These are phyloP conservation scores for Willowsia nigromaculata DNA, from an alignment of 2,888 invertebrate genomes.

Conservation along the genomic window DNA sequence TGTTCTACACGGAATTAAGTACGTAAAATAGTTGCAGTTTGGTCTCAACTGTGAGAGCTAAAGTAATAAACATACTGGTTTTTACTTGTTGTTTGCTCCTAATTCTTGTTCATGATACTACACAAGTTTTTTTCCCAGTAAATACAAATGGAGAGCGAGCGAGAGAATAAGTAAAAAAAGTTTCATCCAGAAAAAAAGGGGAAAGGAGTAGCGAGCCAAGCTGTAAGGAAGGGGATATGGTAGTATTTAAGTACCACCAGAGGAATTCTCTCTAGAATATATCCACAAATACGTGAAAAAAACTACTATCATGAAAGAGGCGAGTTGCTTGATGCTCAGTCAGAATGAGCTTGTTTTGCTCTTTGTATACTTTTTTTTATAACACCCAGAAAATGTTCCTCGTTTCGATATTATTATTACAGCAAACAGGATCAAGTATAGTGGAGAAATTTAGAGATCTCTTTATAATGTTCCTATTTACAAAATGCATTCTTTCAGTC, in stretches of 20 bases:
- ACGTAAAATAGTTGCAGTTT: conserved; percentile 34
- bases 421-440: neutral
- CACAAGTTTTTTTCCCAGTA: conserved; percentile 31
- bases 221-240: conserved; percentile 7
- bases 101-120: conserved; percentile 50
- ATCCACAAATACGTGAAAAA: conserved; percentile 19
- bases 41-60: conserved; percentile 23
- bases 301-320: conserved; percentile 25
- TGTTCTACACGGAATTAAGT: conserved; percentile 10
- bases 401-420: conserved; percentile 8
- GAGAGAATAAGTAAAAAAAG: conserved; percentile 21
- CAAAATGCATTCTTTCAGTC: conserved; percentile 12
- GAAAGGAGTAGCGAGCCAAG: conserved; percentile 32
- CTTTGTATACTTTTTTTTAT: conserved; percentile 15
- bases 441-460: neutral
- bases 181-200: conserved; percentile 17
- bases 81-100: conserved; percentile 48
- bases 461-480: neutral
- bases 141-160: conserved; percentile 14
- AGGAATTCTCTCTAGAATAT: conserved; percentile 53
- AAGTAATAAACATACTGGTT: conserved; percentile 61
- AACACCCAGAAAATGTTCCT: neutral
- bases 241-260: conserved; percentile 63
- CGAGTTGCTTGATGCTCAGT: conserved; percentile 39
- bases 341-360: neutral